Evolutionary conservation across 1,140 invertebrate genomes (phyloP).

Genomic region (Drosophila yakuba): DNA sequence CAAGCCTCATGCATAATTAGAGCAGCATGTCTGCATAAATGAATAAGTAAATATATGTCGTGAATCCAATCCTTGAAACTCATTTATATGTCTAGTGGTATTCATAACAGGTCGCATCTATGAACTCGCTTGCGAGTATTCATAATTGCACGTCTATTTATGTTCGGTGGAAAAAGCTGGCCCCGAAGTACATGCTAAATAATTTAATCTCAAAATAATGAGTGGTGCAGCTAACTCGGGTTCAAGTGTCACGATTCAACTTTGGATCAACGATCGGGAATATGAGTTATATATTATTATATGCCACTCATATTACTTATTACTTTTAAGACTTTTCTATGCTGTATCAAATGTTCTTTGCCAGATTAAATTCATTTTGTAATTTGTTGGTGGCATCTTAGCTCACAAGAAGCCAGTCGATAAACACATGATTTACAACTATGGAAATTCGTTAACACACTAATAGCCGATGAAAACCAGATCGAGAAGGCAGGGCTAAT

Average conservation of each 20-base stretch:
- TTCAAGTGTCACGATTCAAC: too few relatives aligned
- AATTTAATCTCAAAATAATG: background rate
- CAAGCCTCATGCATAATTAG: conserved; percentile 62
- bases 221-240: too few relatives aligned
- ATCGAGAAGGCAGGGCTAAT: conserved; percentile 42
- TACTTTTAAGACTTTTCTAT: too few relatives aligned
- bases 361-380: too few relatives aligned
- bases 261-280: too few relatives aligned
- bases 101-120: conserved; percentile 19
- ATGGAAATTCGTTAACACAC: conserved; percentile 48
- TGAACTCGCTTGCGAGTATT: conserved; percentile 10
- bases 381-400: too few relatives aligned
- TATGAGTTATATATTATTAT: too few relatives aligned
- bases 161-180: background rate
- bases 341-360: too few relatives aligned
- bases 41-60: conserved; percentile 70
- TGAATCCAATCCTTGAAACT: conserved; percentile 42
- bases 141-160: conserved; percentile 20
- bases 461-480: conserved; percentile 43
- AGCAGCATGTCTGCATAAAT: conserved; percentile 66
- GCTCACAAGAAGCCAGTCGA: too few relatives aligned
- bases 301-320: too few relatives aligned
- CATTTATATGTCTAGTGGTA: conserved; percentile 29
- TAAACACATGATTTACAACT: conserved; percentile 42
- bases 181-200: too few relatives aligned